Conservation (phyloP, 2,797 vertebrate species). For the Clamator glandarius region DNA sequence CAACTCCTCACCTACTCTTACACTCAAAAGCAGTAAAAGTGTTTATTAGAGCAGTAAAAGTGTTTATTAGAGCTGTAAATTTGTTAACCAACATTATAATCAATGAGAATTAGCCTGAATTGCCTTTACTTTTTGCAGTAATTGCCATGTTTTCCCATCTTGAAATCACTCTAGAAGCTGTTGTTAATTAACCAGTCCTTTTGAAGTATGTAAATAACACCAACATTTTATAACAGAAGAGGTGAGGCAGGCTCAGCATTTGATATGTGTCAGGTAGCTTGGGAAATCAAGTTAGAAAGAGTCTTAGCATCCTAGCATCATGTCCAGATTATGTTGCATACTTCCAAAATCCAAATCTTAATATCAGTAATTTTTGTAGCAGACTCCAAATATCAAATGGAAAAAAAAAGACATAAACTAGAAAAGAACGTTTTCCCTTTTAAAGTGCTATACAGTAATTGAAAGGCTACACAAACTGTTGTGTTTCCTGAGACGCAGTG, state of each 20-base stretch:
- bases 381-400: not conserved
- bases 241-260: not conserved
- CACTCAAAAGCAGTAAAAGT: constrained; percentile 17
- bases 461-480: too few relatives aligned
- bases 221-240: constrained; percentile 15
- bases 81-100: constrained; percentile 58
- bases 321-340: not conserved
- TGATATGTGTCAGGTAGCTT: not conserved
- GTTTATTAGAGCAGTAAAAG: constrained; percentile 29
- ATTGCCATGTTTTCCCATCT: constrained; percentile 48
- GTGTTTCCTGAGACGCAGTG: too few relatives aligned
- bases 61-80: constrained; percentile 41
- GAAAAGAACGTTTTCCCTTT: not conserved
- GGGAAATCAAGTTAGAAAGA: not conserved
- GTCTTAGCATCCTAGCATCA: not conserved
- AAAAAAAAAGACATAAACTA: not conserved
- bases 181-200: constrained; percentile 55
- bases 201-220: constrained; percentile 7
- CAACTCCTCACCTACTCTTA: constrained; percentile 44
- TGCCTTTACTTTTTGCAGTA: constrained; percentile 35
- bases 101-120: constrained; percentile 50
- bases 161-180: constrained; percentile 48
- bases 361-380: not conserved
- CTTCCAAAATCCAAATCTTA: not conserved
- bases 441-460: too few relatives aligned